Evolutionary conservation across 1,140 invertebrate genomes (phyloP).

Genomic region (Heliconius hewitsoni): DNA sequence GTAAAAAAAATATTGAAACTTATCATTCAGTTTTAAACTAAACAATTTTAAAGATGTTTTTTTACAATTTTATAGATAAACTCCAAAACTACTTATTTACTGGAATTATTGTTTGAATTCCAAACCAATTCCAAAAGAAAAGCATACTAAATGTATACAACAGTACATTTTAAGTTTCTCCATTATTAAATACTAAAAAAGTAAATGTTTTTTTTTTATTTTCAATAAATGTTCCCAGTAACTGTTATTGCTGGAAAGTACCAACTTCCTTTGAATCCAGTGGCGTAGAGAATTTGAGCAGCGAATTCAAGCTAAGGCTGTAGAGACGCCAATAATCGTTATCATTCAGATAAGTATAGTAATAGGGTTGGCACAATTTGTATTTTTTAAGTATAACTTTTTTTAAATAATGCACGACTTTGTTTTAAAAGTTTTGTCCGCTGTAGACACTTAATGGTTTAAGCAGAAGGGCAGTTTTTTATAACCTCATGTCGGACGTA

Average conservation of each 20-base stretch:
- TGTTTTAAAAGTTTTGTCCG: no score
- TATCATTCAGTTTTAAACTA: no score
- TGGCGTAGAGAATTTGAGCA: conserved; percentile 36
- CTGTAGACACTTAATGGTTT: no score
- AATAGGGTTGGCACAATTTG: not conserved
- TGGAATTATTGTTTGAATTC: no score
- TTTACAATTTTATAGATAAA: no score
- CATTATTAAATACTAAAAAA: conserved; percentile 14
- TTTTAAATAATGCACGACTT: not conserved
- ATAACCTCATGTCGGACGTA: no score
- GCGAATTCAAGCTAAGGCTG: conserved; percentile 57
- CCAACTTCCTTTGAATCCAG: conserved; percentile 38
- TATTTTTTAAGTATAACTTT: not conserved
- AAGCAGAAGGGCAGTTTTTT: no score
- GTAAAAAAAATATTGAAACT: no score
- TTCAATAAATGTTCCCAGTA: conserved; percentile 10
- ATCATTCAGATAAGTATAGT: conserved; percentile 58
- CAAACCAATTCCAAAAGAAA: no score
- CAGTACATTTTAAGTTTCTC: not conserved
- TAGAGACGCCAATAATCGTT: conserved; percentile 68
- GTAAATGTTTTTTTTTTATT: conserved; percentile 16
- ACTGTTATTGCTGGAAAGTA: conserved; percentile 32
- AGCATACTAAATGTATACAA: not conserved
- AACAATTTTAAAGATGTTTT: no score
- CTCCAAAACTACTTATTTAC: no score